A percentile compares a stretch with the other conserved stretches of the same genome.
phyloP scores from a whole-genome alignment of 92 coral and sea anemone genomes.

The Paramuricea clavata region DNA sequence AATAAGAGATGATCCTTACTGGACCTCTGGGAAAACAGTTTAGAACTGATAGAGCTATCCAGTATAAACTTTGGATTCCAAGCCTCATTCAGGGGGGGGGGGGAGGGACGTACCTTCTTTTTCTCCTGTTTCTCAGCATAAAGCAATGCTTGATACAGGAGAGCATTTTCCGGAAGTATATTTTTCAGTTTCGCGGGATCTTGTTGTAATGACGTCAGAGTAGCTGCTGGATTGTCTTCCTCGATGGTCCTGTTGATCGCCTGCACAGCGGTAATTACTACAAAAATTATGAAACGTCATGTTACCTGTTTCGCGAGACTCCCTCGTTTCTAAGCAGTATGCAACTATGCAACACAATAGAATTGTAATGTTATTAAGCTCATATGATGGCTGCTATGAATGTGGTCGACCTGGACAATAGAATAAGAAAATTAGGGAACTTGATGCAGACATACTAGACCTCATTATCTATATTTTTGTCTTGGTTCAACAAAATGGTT shows the following conservation, averaged over 20 bases:
- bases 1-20: too few species aligned
- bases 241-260: constrained; percentile 92
- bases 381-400: too few species aligned
- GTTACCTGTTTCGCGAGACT: not conserved
- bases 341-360: too few species aligned
- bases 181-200: constrained; percentile 87
- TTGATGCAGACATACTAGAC: too few species aligned
- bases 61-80: not conserved
- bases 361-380: too few species aligned
- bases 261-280: constrained; percentile 92
- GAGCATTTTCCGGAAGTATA: constrained; percentile 78
- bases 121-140: constrained; percentile 77
- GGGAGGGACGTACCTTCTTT: constrained; percentile 76
- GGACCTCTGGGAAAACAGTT: too few species aligned
- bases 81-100: not conserved
- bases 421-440: too few species aligned
- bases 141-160: constrained; percentile 87
- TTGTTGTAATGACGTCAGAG: constrained; percentile 79
- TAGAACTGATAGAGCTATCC: not conserved
- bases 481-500: too few species aligned
- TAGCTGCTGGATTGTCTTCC: constrained; percentile 73
- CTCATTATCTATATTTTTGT: too few species aligned
- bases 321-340: too few species aligned
- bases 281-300: not conserved
- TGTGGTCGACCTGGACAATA: too few species aligned